Evolutionary conservation across 2,797 vertebrate species (phyloP).

Genomic region (Morus bassanus): DNA sequence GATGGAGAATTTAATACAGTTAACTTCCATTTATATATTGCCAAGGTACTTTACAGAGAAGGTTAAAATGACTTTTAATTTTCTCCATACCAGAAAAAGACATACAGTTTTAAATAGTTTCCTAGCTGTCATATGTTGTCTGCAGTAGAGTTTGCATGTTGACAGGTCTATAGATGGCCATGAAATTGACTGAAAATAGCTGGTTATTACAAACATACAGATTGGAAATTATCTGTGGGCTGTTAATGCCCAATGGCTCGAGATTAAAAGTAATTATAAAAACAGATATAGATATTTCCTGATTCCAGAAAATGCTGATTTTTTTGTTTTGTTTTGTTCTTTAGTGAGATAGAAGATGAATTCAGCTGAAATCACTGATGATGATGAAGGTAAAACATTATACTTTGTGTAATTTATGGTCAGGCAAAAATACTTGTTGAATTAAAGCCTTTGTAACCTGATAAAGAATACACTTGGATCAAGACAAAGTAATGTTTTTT

Average conservation of each 20-base stretch:
- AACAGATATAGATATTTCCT: not conserved
- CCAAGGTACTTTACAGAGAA: not conserved
- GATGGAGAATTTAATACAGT: not conserved
- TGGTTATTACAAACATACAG: not conserved
- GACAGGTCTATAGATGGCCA: not conserved
- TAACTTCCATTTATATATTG: not conserved
- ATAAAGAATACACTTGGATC: not conserved
- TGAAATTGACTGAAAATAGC: not conserved
- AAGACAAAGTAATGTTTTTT: not conserved
- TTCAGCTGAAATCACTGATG: conserved; percentile 78
- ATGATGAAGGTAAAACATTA: conserved; percentile 76
- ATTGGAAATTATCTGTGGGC: not conserved
- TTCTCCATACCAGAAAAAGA: not conserved
- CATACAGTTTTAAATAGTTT: not conserved
- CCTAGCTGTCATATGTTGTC: not conserved
- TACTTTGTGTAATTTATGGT: not conserved
- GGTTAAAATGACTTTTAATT: not conserved
- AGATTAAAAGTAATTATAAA: not conserved
- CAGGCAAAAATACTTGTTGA: not conserved
- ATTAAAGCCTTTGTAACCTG: not conserved
- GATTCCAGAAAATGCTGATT: not conserved
- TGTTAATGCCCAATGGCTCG: not conserved
- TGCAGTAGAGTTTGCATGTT: not conserved
- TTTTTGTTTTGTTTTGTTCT: conserved; percentile 31
- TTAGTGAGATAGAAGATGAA: conserved; percentile 81